These are phyloP conservation scores for Trissolcus basalis DNA, from an alignment of 1,140 invertebrate species.

Conservation along the genomic window DNA sequence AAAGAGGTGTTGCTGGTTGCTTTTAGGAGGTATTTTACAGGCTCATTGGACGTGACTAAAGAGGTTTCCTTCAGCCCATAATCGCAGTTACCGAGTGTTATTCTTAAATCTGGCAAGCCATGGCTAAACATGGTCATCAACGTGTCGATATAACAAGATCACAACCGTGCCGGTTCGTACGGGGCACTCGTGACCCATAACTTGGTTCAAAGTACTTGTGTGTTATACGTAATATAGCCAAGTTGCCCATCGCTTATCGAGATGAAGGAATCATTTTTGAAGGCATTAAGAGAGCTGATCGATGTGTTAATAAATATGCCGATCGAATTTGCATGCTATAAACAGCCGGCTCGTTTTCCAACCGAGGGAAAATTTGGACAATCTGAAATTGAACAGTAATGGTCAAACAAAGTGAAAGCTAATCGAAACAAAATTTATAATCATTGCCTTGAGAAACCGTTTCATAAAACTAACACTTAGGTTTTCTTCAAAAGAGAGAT, in stretches of 20 bases:
- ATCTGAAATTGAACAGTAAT: too few relatives aligned
- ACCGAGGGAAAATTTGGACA: too few relatives aligned
- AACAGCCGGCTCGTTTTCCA: too few relatives aligned
- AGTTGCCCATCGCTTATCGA: constrained; percentile 21
- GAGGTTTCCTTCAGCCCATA: constrained; percentile 67
- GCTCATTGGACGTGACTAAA: constrained; percentile 63
- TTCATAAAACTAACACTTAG: not conserved
- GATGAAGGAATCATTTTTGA: constrained; percentile 28
- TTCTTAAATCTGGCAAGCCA: constrained; percentile 72
- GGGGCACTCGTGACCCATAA: constrained; percentile 62
- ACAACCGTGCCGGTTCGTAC: constrained; percentile 61
- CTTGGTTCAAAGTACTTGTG: constrained; percentile 36
- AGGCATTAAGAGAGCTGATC: constrained; percentile 13
- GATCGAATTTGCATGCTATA: not conserved
- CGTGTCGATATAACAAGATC: constrained; percentile 68
- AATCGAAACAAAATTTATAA: too few relatives aligned
- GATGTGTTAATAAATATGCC: constrained; percentile 30
- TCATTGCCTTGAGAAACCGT: too few relatives aligned
- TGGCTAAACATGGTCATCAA: constrained; percentile 71
- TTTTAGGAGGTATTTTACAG: constrained; percentile 32
- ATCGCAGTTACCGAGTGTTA: constrained; percentile 63
- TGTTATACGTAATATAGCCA: constrained; percentile 32
- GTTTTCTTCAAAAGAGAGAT: not conserved
- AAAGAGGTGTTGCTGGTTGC: constrained; percentile 14
- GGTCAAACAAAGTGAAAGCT: too few relatives aligned